These are phyloP conservation scores for Adela reaumurella DNA, from an alignment of 2,888 invertebrate genomes.

Conservation along the genomic window DNA sequence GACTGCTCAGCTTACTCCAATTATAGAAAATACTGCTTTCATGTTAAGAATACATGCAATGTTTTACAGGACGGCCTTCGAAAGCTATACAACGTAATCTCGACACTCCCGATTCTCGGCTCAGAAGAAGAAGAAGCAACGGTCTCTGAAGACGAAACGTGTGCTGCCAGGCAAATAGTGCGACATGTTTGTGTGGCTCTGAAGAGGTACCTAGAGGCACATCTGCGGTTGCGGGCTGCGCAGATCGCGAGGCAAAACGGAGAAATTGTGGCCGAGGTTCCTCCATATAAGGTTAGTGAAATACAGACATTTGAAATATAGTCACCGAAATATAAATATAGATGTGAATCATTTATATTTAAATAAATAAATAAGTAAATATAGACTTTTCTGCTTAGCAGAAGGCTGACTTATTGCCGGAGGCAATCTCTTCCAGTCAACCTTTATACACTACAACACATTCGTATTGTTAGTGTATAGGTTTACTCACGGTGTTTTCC, in stretches of 20 bases:
- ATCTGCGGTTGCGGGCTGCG: slow-evolving; percentile 56
- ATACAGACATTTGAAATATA: too few species aligned
- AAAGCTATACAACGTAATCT: slow-evolving; percentile 89
- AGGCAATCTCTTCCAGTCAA: too few species aligned
- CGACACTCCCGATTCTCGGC: slow-evolving; percentile 82
- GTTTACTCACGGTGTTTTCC: too few species aligned
- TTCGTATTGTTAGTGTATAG: too few species aligned
- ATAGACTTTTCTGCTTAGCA: too few species aligned
- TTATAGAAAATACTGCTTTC: too few species aligned
- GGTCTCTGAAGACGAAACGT: slow-evolving; percentile 78
- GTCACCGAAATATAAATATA: too few species aligned
- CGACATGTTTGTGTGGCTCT: slow-evolving; percentile 87
- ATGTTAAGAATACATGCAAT: background rate
- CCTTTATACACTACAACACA: too few species aligned
- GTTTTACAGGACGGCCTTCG: slow-evolving; percentile 80
- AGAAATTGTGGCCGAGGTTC: slow-evolving; percentile 40
- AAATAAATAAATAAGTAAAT: too few species aligned
- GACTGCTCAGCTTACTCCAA: too few species aligned
- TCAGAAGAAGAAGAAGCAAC: slow-evolving; percentile 59
- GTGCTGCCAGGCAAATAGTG: slow-evolving; percentile 86
- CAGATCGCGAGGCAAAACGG: slow-evolving; percentile 40
- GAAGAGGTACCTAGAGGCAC: slow-evolving; percentile 88
- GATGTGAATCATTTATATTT: too few species aligned
- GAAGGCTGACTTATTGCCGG: too few species aligned
- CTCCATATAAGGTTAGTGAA: slow-evolving; percentile 36